Evolutionary conservation across 2,888 invertebrate species (phyloP).

Genomic region (Thyatira batis): DNA sequence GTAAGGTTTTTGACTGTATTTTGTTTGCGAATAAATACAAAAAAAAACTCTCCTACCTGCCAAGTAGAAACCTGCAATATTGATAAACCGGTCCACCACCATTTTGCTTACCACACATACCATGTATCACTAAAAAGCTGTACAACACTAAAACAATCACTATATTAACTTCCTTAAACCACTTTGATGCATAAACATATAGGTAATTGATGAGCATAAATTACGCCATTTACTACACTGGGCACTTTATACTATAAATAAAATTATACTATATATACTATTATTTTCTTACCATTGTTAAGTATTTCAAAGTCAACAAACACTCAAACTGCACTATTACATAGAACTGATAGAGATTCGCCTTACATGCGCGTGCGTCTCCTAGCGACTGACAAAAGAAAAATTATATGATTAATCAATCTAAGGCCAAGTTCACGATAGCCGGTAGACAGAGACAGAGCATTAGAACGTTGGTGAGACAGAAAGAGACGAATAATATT

Average conservation of each 20-base stretch:
- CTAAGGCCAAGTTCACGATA: constrained; percentile 73
- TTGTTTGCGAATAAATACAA: too few relatives aligned
- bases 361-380: constrained; percentile 46
- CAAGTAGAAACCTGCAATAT: background rate
- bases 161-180: constrained; percentile 10
- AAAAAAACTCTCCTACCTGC: background rate
- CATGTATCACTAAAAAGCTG: background rate
- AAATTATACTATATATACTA: background rate
- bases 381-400: constrained; percentile 58
- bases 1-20: too few relatives aligned
- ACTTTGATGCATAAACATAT: background rate
- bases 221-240: background rate
- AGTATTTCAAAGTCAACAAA: background rate
- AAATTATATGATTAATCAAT: constrained; percentile 42
- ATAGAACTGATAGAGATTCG: constrained; percentile 37
- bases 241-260: background rate
- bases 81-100: constrained; percentile 33
- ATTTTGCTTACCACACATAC: constrained; percentile 26
- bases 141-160: background rate
- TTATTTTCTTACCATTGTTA: background rate
- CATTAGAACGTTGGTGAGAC: constrained; percentile 10
- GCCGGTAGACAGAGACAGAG: constrained; percentile 38
- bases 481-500: constrained; percentile 37
- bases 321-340: constrained; percentile 40
- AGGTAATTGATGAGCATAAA: background rate